Evolutionary conservation across 1,140 invertebrate genomes (phyloP), one percentile per base, ranked within the genome.

Genomic region (Brachionus sp.): DNA sequence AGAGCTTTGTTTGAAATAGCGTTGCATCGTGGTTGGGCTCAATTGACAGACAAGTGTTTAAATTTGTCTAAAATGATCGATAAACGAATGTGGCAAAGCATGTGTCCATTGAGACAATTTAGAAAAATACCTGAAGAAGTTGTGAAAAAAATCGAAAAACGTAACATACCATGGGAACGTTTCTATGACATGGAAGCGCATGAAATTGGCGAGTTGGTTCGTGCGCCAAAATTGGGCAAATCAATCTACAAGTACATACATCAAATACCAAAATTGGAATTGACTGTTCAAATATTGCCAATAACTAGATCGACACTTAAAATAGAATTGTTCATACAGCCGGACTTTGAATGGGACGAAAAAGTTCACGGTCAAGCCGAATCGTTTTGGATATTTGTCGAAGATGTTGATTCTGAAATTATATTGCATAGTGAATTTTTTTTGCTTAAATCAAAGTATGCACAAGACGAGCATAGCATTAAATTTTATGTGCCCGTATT

Each of bases 271-370:
- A 97, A 97, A 88, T 87, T 98, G 39, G 95, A 97, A 86, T 89
- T 99, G 0, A 93, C 95, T 0, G 97, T 95, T 0, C 96, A 98
- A 86, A 96, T 98, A 85, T 96, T 99, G 87, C 98, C 98, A 0
- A 97, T 99, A 62, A 99, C 97, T 0, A 90, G 97, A 82, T 95
- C 95, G 7, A 98, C 96, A 0, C 88, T 98, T 0, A 90, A 95
- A 82, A 95, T 99, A 1, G 97, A 99, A 88, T 90, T 99, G 1
- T 98, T 96, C 0, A 96, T 99, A n/a, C 97, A 95, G 0, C 96
- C 98, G 0, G 97, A 99, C 89, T 99, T 99, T 89, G 94, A 98
- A 86, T 99, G 98, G 97, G 97, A 99, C 85, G 96, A 98, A 84
- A 97, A 98, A 83, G 83, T 88, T 25, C 85, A 84, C 53, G 85